Percentiles rank a stretch among this genome's conserved stretches.
phyloP scores from a whole-genome alignment of 64 coral and sea anemone genomes.

The Hydrozoanthus tunicans region DNA sequence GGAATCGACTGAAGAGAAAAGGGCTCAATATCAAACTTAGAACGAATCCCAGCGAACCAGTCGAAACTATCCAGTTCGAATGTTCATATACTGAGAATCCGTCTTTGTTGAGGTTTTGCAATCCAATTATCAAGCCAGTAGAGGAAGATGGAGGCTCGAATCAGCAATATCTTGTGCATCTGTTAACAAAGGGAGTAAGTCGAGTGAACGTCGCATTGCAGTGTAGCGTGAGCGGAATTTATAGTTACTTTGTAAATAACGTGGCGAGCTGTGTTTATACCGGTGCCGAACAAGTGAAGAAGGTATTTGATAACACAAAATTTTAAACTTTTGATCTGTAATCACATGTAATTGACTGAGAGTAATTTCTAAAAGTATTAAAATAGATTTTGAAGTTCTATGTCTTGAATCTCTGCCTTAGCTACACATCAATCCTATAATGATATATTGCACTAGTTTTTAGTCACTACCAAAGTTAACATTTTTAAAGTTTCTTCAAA shows the following conservation, averaged over 20 bases:
- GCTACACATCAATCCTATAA: too few species aligned
- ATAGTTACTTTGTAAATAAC: not conserved
- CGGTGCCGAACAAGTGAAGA: constrained; percentile 30
- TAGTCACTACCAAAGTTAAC: too few species aligned
- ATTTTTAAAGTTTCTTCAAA: too few species aligned
- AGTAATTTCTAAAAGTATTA: too few species aligned
- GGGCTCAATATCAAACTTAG: not conserved
- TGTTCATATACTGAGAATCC: not conserved
- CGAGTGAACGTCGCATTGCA: constrained; percentile 13
- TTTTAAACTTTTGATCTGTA: not conserved
- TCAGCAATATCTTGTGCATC: not conserved
- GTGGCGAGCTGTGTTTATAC: constrained; percentile 27
- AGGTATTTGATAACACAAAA: not conserved
- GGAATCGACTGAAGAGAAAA: constrained; percentile 6
- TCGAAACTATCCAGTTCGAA: not conserved
- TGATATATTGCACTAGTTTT: too few species aligned
- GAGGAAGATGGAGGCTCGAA: not conserved
- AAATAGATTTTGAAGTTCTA: too few species aligned
- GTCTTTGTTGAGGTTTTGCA: not conserved
- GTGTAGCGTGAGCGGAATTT: constrained; percentile 10
- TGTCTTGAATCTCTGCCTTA: too few species aligned
- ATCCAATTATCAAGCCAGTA: not conserved
- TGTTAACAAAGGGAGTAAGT: constrained; percentile 23
- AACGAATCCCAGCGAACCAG: not conserved
- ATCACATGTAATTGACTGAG: too few species aligned